Evolutionary conservation across 2,113 vertebrate species (phyloP), one percentile per base, ranked within the genome.

Genomic region (Phrynosoma platyrhinos): DNA sequence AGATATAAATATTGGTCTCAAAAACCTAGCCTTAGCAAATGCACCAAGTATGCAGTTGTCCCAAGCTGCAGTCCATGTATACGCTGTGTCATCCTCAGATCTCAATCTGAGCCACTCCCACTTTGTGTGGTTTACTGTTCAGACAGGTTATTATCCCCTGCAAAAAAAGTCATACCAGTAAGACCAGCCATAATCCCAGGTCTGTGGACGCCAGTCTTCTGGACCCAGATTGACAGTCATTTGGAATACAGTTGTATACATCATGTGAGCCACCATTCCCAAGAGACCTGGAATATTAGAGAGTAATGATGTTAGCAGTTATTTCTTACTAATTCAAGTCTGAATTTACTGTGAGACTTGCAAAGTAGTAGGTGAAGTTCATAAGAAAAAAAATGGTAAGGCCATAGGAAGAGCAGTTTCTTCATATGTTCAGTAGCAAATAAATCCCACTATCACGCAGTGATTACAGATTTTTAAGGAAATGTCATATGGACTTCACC

Each of bases 201-300:
- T 97, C 82, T 99, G 98, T 69, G 99, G 99, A 76, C 99, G 98
- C 99, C 99, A 99, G 97, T 99, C 98, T 94, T 99, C 99, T 30
- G 98, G 99, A 82, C 99, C 98, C 14, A 99, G 97, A 89, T 98
- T 99, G 86, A 99, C 98, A 0, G 98, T 99, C 94, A 99, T 97
- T 95, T 99, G 98, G 96, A 99, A 99, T 20, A 99, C 99, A 68
- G 99, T 99, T 2, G 99, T 99, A 93, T 98, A 99, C 99, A 99
- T 99, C 99, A 99, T 99, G 93, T 99, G 98, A 80, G 99, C 98
- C 52, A 99, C 98, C 99, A 99, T 99, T 13, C 98, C 98, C 87
- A 99, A 94, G 82, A 99, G 98, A 93, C 98, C 99, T 99, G 93
- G 68, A 93, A 94, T 87, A 83, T 5, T 87, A 0, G 87, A 47